Evolutionary conservation across 2,113 vertebrate genomes (phyloP).

Genomic region (Protobothrops mucrosquamatus): DNA sequence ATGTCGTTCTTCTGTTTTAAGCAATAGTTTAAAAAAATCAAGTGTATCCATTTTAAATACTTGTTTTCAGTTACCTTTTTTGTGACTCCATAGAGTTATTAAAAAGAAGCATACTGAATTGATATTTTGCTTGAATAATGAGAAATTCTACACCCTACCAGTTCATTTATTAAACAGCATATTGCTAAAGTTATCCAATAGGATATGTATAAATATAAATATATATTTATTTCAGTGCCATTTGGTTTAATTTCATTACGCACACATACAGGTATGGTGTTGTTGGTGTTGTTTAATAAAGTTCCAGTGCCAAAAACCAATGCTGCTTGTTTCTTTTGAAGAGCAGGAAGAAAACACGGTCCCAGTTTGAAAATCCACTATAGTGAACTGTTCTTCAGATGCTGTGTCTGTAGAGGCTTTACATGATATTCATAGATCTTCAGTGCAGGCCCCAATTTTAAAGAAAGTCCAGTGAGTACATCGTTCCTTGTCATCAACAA

Average conservation of each 20-base stretch:
- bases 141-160: slow-evolving; percentile 54
- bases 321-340: slow-evolving; percentile 60
- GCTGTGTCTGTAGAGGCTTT: slow-evolving; percentile 95
- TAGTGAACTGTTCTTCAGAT: slow-evolving; percentile 89
- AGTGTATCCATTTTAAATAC: slow-evolving; percentile 51
- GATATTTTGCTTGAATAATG: slow-evolving; percentile 32
- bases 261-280: slow-evolving; percentile 59
- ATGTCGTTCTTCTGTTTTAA: slow-evolving; percentile 17
- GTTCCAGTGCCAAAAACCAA: slow-evolving; percentile 75
- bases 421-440: slow-evolving; percentile 99
- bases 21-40: slow-evolving; percentile 39
- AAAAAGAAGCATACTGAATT: slow-evolving; percentile 40
- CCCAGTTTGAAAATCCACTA: slow-evolving; percentile 72
- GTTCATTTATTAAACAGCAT: slow-evolving; percentile 48
- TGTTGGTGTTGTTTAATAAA: slow-evolving; percentile 55
- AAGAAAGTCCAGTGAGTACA: slow-evolving; percentile 95
- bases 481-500: slow-evolving; percentile 98
- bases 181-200: slow-evolving; percentile 78
- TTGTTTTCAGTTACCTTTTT: slow-evolving; percentile 42
- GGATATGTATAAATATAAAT: slow-evolving; percentile 62
- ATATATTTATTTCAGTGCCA: slow-evolving; percentile 51
- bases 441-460: slow-evolving; percentile 96
- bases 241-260: slow-evolving; percentile 71
- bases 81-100: slow-evolving; percentile 45
- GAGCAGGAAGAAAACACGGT: slow-evolving; percentile 61